phyloP scores from a whole-genome alignment of 1,140 invertebrate genomes.

The Triops longicaudatus region DNA sequence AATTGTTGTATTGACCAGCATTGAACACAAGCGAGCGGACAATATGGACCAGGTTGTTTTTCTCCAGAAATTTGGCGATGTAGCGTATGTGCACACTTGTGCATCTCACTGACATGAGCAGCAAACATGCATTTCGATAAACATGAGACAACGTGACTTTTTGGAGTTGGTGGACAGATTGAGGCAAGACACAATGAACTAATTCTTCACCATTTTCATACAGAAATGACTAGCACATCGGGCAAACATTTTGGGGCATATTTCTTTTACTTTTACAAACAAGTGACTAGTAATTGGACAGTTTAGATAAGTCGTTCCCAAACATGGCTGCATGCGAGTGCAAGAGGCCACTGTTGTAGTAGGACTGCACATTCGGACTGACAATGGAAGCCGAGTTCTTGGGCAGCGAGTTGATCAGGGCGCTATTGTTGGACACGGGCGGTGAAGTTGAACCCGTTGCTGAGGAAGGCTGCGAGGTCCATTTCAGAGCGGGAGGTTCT shows the following conservation, averaged over 20 bases:
- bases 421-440: background rate
- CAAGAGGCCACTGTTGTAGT: background rate
- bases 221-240: too few relatives aligned
- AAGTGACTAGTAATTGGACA: background rate
- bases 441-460: background rate
- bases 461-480: background rate
- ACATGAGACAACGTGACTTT: background rate
- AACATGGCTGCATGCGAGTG: background rate
- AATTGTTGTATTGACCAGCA: constrained; percentile 12
- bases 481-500: background rate
- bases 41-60: background rate
- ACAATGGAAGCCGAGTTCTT: background rate
- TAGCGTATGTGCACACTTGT: background rate
- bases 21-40: background rate
- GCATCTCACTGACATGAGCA: background rate
- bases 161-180: background rate
- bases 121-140: background rate
- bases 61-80: background rate
- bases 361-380: background rate
- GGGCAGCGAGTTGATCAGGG: background rate
- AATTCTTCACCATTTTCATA: background rate
- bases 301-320: background rate
- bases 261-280: background rate
- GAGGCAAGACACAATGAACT: background rate
- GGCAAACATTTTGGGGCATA: too few relatives aligned